Conservation (phyloP, 2,113 vertebrate genomes). For the Bujurquina vittata region DNA sequence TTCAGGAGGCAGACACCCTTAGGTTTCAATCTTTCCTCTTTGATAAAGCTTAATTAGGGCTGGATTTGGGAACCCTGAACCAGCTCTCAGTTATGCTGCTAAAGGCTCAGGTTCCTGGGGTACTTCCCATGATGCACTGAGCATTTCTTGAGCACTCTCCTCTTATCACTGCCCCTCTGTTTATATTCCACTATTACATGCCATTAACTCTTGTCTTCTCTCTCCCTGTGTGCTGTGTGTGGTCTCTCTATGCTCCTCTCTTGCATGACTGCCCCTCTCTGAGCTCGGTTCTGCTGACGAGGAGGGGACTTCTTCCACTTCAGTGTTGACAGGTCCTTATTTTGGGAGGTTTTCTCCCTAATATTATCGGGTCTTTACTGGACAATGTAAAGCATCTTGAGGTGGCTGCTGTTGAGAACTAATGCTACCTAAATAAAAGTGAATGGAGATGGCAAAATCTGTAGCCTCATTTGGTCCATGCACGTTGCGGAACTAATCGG, state of each 20-base stretch:
- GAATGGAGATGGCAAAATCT: background rate
- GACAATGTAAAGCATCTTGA: background rate
- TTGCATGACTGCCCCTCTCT: background rate
- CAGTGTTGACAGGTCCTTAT: too few relatives aligned
- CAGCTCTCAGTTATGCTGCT: slow-evolving; percentile 2
- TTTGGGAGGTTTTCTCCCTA: too few relatives aligned
- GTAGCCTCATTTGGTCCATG: background rate
- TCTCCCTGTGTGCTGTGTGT: background rate
- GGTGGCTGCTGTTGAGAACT: background rate
- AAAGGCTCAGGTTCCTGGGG: background rate
- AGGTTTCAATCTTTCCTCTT: background rate
- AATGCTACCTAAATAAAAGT: background rate
- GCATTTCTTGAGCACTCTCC: background rate
- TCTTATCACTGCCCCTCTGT: background rate
- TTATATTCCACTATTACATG: too few relatives aligned
- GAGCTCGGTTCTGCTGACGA: background rate
- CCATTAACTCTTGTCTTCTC: background rate
- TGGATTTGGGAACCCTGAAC: background rate
- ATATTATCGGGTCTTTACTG: too few relatives aligned
- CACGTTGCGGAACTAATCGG: background rate
- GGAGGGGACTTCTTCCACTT: background rate
- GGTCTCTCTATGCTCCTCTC: background rate
- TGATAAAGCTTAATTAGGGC: background rate
- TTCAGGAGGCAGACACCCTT: slow-evolving; percentile 5
- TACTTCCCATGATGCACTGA: background rate